Conservation (phyloP, 2,888 invertebrate genomes). For the Parnassius smintheus region DNA sequence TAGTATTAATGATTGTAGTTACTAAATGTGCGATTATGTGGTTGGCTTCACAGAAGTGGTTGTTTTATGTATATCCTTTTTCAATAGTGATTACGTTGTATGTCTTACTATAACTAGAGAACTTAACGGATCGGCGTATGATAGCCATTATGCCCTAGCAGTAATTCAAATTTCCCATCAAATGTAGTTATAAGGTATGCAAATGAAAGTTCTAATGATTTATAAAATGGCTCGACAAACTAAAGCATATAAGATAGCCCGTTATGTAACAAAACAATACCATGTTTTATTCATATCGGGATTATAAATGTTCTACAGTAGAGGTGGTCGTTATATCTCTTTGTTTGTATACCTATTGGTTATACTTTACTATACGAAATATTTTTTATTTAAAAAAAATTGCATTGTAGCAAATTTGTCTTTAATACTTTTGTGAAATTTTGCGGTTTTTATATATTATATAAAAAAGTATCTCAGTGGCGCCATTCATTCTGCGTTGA, state of each 20-base stretch:
- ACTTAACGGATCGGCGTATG: constrained; percentile 21
- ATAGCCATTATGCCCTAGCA: constrained; percentile 20
- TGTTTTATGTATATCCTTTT: constrained; percentile 6
- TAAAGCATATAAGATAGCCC: constrained; percentile 29
- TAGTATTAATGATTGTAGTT: no score
- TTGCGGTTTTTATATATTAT: no score
- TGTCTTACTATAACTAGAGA: constrained; percentile 25
- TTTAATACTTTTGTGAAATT: no score
- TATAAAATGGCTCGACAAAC: constrained; percentile 38
- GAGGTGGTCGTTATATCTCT: constrained; percentile 17
- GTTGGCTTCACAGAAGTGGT: background rate
- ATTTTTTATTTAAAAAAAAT: no score
- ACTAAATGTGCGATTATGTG: no score
- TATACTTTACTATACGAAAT: background rate
- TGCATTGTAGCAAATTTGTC: no score
- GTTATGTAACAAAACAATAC: constrained; percentile 38
- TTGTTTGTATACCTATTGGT: background rate
- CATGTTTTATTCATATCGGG: constrained; percentile 41
- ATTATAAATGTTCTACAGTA: constrained; percentile 30
- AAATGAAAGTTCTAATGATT: constrained; percentile 39
- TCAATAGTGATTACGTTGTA: constrained; percentile 24
- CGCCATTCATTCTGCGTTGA: constrained; percentile 11
- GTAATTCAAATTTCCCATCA: constrained; percentile 36
- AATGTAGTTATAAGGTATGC: constrained; percentile 31
- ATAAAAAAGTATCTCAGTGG: constrained; percentile 11